These are phyloP conservation scores for Macropodus opercularis DNA, from an alignment of 2,797 vertebrate species.

Conservation along the genomic window DNA sequence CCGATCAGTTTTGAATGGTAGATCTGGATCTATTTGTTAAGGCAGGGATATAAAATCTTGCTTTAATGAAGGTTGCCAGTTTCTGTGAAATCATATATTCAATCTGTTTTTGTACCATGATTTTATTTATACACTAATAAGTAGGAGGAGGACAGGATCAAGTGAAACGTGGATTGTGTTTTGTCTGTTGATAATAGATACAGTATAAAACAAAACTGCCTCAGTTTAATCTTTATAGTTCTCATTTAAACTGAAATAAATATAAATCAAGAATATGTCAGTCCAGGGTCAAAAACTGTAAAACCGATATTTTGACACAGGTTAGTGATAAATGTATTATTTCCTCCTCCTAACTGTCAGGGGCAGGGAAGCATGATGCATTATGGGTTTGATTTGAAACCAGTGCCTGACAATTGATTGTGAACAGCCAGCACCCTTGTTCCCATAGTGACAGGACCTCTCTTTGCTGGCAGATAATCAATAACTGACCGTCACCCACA, in stretches of 20 bases:
- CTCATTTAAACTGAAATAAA: background rate
- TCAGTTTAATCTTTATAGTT: background rate
- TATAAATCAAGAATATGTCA: background rate
- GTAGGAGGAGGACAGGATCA: background rate
- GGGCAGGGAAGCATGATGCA: slow-evolving; percentile 5
- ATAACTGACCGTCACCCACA: slow-evolving; percentile 62
- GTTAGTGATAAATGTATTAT: slow-evolving; percentile 11
- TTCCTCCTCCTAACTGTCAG: background rate
- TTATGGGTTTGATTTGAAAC: slow-evolving; percentile 44
- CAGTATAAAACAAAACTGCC: background rate
- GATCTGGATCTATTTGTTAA: slow-evolving; percentile 45
- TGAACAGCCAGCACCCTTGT: slow-evolving; percentile 68
- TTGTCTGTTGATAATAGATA: background rate
- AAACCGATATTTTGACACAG: background rate
- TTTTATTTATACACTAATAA: slow-evolving; percentile 1
- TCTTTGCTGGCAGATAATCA: slow-evolving; percentile 74
- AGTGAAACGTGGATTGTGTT: background rate
- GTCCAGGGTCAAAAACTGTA: slow-evolving; percentile 11
- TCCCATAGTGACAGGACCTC: slow-evolving; percentile 72
- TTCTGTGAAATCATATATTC: slow-evolving; percentile 32
- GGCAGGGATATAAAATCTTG: slow-evolving; percentile 36
- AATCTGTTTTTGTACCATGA: background rate
- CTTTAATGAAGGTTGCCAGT: slow-evolving; percentile 21
- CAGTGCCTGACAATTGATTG: slow-evolving; percentile 53
- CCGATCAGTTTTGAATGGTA: slow-evolving; percentile 63